Conservation (phyloP, 2,888 invertebrate species). For the Crematogaster levior region DNA sequence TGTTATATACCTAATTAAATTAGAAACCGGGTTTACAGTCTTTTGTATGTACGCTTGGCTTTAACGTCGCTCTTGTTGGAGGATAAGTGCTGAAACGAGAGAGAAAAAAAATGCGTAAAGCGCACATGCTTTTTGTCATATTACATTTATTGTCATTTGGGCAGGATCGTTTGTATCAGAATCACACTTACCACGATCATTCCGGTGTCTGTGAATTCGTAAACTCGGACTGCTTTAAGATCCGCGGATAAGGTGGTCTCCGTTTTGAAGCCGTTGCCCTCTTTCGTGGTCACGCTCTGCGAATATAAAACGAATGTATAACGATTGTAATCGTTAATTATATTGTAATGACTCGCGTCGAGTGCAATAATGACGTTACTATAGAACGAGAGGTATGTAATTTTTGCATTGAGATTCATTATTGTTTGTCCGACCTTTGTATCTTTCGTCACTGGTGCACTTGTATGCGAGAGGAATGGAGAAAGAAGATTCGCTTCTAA, state of each 20-base stretch:
- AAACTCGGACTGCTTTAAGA: conserved; percentile 77
- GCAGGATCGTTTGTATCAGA: not conserved
- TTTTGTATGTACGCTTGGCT: conserved; percentile 80
- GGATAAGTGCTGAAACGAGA: conserved; percentile 76
- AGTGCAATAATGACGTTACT: not conserved
- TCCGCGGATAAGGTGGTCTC: conserved; percentile 76
- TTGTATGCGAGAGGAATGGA: not conserved
- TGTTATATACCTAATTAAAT: conserved; percentile 58
- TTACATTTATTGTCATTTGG: no score
- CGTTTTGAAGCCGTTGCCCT: conserved; percentile 79
- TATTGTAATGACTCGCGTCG: not conserved
- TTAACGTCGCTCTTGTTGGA: conserved; percentile 74
- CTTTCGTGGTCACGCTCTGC: conserved; percentile 80
- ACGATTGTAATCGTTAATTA: not conserved
- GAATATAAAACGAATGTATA: conserved; percentile 35
- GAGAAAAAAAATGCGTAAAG: conserved; percentile 2
- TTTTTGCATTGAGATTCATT: not conserved
- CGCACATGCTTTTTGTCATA: no score
- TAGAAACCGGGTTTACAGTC: conserved; percentile 71
- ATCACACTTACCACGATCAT: conserved; percentile 81
- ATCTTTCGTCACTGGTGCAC: not conserved
- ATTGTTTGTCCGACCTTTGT: not conserved
- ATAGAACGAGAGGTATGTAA: not conserved
- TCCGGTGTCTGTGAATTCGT: conserved; percentile 82
- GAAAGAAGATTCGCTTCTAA: not conserved